phyloP scores from a whole-genome alignment of 2,888 invertebrate species.

The Eupeodes latifasciatus region DNA sequence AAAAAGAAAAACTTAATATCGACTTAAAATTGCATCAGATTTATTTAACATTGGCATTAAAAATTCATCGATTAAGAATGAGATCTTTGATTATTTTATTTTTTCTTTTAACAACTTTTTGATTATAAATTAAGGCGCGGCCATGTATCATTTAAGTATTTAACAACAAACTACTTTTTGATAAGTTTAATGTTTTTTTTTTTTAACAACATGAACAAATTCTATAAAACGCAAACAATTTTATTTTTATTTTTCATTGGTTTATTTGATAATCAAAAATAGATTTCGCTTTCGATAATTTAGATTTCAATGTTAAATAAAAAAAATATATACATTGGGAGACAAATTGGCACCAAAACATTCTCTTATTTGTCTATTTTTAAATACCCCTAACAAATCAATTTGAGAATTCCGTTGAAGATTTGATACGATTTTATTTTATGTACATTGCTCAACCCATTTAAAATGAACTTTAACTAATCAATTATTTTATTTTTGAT shows the following conservation, averaged over 20 bases:
- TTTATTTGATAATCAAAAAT: constrained; percentile 4
- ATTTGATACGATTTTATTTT: neutral
- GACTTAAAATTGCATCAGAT: constrained; percentile 58
- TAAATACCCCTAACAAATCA: neutral
- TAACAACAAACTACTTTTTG: neutral
- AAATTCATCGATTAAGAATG: constrained; percentile 27
- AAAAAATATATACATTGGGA: neutral
- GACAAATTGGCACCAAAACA: constrained; percentile 54
- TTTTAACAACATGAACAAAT: neutral
- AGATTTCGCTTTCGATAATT: constrained; percentile 29
- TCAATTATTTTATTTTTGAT: constrained; percentile 24
- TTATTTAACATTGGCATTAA: constrained; percentile 41
- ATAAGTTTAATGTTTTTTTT: neutral
- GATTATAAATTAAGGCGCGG: neutral
- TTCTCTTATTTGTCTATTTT: constrained; percentile 33
- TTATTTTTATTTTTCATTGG: neutral
- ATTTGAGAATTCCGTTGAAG: constrained; percentile 46
- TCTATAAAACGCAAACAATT: constrained; percentile 31
- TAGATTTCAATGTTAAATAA: neutral
- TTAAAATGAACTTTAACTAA: constrained; percentile 6
- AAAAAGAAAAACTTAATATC: constrained; percentile 36
- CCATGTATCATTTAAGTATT: neutral
- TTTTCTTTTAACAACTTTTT: neutral
- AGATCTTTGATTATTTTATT: too few species aligned
- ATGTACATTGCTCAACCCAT: neutral